Evolutionary conservation across 2,797 vertebrate genomes (phyloP), one percentile per base, ranked within the genome.

Genomic region (Distichodus sexfasciatus): DNA sequence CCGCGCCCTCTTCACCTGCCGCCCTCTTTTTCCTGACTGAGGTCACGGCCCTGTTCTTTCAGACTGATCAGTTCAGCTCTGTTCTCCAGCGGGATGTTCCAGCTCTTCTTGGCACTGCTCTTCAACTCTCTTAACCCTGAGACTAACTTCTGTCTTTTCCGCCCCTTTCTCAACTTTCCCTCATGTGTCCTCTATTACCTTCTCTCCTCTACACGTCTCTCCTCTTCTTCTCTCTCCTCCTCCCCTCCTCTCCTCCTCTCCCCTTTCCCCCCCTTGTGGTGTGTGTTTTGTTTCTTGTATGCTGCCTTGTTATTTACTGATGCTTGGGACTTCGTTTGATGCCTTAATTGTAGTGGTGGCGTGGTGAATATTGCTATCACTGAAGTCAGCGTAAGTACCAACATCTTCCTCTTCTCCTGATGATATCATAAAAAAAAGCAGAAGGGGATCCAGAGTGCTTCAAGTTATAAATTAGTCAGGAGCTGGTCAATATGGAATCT

Each of bases 281-380:
- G 78, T 71, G 88, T 85, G 81, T 85, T 84, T 87, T 90, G 85
- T 87, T 81, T 90, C n/a, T n/a, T n/a, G n/a, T n/a, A 92, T 90
- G 95, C 95, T 99, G 97, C 97, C 99, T 93, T 99, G 99, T 98
- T 99, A n/a, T n/a, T 99, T 91, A 94, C 96, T 93, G 97, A 99
- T 92, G 97, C 97, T 94, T 99, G 97, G 97, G 99, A 99, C 95
- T 97, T n/a, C 97, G 89, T 99, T 99, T 92, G 97, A 99, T 94
- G 97, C 97, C 94, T 98, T 98, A 96, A 99, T 99, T 93, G 97
- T 99, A 94, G 97, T 99, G 97, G 97, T 97, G 98, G 96, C 93
- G 94, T 99, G 92, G 96, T 99, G 90, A 97, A 99, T 93, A 99
- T 99, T 92, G 97, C 97, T 92, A 98, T 99, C 92, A 99, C 97